Evolutionary conservation across 2,113 vertebrate genomes (phyloP).

Genomic region (Larimichthys polyactis): DNA sequence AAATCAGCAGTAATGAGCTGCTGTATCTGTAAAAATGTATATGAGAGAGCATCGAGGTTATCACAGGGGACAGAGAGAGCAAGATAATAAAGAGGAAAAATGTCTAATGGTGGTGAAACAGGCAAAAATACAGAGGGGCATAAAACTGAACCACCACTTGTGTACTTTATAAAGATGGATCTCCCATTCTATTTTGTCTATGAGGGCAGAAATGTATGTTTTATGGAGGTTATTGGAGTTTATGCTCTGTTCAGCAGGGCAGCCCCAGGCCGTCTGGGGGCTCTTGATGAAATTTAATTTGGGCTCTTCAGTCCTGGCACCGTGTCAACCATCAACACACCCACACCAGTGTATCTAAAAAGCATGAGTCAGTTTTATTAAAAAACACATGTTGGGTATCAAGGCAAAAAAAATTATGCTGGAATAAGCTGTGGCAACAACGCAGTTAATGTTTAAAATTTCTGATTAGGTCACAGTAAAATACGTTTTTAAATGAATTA

Average conservation of each 20-base stretch:
- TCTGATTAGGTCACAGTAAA: not conserved
- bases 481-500: not conserved
- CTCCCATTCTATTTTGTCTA: constrained; percentile 9
- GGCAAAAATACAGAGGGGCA: not conserved
- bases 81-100: not conserved
- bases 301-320: constrained; percentile 42
- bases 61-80: not conserved
- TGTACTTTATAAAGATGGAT: constrained; percentile 11
- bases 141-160: constrained; percentile 22
- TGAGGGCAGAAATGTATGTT: constrained; percentile 21
- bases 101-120: constrained; percentile 10
- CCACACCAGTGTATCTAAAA: constrained; percentile 21
- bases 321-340: constrained; percentile 36
- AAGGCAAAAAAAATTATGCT: not conserved
- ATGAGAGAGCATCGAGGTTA: constrained; percentile 30
- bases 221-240: constrained; percentile 38
- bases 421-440: not conserved
- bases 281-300: constrained; percentile 57
- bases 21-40: constrained; percentile 30
- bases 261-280: constrained; percentile 14
- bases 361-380: constrained; percentile 15
- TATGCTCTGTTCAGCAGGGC: constrained; percentile 26
- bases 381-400: not conserved
- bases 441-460: not conserved
- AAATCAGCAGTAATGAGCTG: constrained; percentile 62